Conservation (phyloP, 1,140 invertebrate genomes). For the Amyelois transitella region DNA sequence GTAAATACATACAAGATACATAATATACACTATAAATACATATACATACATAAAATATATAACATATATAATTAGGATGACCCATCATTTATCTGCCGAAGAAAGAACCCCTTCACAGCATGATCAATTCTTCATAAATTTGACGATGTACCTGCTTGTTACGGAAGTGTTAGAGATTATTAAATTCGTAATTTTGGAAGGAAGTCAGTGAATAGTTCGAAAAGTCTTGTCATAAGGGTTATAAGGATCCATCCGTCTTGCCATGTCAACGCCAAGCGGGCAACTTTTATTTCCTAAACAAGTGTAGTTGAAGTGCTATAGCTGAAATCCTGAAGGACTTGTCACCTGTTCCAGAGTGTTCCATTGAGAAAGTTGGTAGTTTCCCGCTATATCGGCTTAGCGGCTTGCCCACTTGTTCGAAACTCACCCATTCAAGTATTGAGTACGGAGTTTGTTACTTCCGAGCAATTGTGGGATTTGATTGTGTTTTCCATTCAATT, state of each 20-base stretch:
- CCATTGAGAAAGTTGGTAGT: conserved; percentile 59
- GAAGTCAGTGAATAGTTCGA: background rate
- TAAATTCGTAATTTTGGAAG: too few relatives aligned
- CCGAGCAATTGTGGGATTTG: conserved; percentile 38
- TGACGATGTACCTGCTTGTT: too few relatives aligned
- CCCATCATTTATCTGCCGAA: too few relatives aligned
- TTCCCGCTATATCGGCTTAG: conserved; percentile 63
- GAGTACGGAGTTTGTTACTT: conserved; percentile 38
- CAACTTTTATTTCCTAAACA: conserved; percentile 5
- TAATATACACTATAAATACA: too few relatives aligned
- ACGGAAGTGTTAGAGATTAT: too few relatives aligned
- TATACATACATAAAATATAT: too few relatives aligned
- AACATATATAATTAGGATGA: too few relatives aligned
- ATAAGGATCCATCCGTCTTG: background rate
- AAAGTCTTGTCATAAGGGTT: background rate
- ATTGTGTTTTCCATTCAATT: conserved; percentile 20
- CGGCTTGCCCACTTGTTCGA: conserved; percentile 40
- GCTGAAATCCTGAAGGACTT: conserved; percentile 31
- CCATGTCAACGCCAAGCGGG: background rate
- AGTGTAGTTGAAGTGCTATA: conserved; percentile 21
- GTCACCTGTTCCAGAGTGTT: conserved; percentile 48
- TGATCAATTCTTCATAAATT: too few relatives aligned
- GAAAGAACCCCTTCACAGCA: too few relatives aligned
- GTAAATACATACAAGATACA: too few relatives aligned
- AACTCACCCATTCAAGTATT: conserved; percentile 46